Conservation (phyloP, 92 coral and sea anemone genomes). For the Porites lobata region DNA sequence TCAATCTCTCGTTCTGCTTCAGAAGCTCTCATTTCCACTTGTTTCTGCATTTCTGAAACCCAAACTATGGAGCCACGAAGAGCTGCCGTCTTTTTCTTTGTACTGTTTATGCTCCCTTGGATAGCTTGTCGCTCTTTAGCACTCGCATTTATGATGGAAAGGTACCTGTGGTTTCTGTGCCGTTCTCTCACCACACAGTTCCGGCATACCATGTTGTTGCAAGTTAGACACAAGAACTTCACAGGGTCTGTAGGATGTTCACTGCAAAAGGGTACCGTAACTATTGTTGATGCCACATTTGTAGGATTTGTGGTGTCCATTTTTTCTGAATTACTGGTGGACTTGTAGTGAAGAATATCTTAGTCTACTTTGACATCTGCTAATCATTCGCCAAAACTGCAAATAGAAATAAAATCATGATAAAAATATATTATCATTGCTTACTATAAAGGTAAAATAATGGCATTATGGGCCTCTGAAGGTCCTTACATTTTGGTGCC, state of each 20-base stretch:
- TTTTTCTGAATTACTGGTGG: neutral
- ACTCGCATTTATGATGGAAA: conserved; percentile 47
- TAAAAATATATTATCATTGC: neutral
- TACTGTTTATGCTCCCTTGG: conserved; percentile 10
- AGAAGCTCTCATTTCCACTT: conserved; percentile 32
- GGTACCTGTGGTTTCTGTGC: conserved; percentile 42
- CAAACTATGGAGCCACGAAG: conserved; percentile 33
- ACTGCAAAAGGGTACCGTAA: neutral
- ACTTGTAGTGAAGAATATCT: neutral
- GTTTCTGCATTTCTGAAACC: conserved; percentile 45
- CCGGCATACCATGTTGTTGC: conserved; percentile 18
- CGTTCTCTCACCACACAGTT: conserved; percentile 44
- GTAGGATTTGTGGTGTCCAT: neutral
- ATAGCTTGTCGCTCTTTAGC: conserved; percentile 35
- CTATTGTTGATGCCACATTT: neutral
- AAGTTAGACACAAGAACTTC: conserved; percentile 43
- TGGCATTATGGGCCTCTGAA: neutral
- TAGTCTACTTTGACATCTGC: neutral
- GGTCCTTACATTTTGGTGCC: too few relatives aligned
- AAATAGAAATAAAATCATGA: neutral
- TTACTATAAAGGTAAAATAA: neutral
- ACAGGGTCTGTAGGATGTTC: conserved; percentile 27
- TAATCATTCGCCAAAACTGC: conserved; percentile 10
- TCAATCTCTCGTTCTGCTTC: conserved; percentile 43
- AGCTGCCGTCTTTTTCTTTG: conserved; percentile 33